Evolutionary conservation across 2,797 vertebrate genomes (phyloP).

Genomic region (Lutjanus campechanus): DNA sequence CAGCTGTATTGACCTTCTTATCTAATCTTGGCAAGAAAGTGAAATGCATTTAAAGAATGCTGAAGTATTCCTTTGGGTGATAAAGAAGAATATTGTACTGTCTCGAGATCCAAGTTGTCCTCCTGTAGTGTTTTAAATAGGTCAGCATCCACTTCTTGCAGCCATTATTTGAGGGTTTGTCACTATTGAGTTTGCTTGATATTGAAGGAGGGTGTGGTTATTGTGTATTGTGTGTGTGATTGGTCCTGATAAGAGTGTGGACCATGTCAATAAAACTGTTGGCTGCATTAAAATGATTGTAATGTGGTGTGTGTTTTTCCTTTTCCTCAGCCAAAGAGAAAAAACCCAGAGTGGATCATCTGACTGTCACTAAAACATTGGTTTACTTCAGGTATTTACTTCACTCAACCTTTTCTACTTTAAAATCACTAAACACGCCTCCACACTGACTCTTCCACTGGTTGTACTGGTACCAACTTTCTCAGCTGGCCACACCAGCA

Average conservation of each 20-base stretch:
- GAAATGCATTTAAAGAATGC: neutral
- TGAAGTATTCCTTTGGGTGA: neutral
- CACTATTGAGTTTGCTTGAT: neutral
- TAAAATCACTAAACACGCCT: neutral
- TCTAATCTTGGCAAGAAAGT: neutral
- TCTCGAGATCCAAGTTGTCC: neutral
- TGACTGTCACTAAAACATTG: slow-evolving; percentile 35
- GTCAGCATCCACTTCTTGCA: neutral
- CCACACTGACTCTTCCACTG: too few relatives aligned
- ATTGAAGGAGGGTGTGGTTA: neutral
- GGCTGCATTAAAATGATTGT: neutral
- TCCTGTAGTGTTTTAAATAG: neutral
- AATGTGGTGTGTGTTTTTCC: slow-evolving; percentile 20
- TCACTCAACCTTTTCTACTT: neutral
- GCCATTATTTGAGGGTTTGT: neutral
- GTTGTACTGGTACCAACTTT: too few relatives aligned
- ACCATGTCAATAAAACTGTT: neutral
- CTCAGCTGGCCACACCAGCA: too few relatives aligned
- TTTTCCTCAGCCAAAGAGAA: slow-evolving; percentile 47
- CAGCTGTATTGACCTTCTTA: neutral
- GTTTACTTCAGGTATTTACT: slow-evolving; percentile 63
- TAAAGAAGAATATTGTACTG: neutral
- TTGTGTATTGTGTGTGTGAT: neutral
- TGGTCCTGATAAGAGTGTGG: neutral
- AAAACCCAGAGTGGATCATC: slow-evolving; percentile 39